Base-by-base conservation (phyloP, 2,113 vertebrate genomes). In the Neolamprologus caudopunctatus region DNA sequence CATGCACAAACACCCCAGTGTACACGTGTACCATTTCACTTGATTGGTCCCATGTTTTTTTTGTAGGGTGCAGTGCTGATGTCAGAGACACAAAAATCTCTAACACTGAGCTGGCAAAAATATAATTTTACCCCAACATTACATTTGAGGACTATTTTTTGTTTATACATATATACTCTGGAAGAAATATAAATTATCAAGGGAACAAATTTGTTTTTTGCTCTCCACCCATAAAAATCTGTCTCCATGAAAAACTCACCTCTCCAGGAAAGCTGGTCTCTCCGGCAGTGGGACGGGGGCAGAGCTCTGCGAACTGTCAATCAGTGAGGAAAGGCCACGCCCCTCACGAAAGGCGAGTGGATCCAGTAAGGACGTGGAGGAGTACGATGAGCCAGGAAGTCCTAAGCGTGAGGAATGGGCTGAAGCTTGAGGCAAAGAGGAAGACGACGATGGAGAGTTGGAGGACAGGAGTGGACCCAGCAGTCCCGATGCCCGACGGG, bases 241-340 rank as follows among this genome's bases (percentile, higher is more conserved):
- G 33, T 0, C 11, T 40, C 11, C 10, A 40, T 71, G 9, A 51
- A 40, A 5, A 50, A 50, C 87, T 17, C 42, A 99, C 93, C 97
- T 98, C 66, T 99, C 98, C 82, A 98, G 94, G 87, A 98, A 98
- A 9, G 97, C 96, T 0, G 98, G 98, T 80, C 97, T 96, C 90
- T 99, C 98, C 0, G 98, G 98, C 61, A 98, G 93, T 55, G 98
- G 96, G 88, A 97, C 97, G 47, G 98, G 98, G 85, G 97, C 97
- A 4, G 98, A 97, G 91, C 42, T 98, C 54, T 85, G 93, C 1
- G 94, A 51, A 84, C 93, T 90, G 80, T 95, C 95, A 17, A 95
- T 94, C 87, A 95, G 33, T 1, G 89, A 88, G 13, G 95, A 90
- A 6, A 94, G 84, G 81, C 92, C 89, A 26, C 92, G 92, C 35